Conservation (phyloP, 92 coral and sea anemone genomes). For the Palythoa caribaeorum region DNA sequence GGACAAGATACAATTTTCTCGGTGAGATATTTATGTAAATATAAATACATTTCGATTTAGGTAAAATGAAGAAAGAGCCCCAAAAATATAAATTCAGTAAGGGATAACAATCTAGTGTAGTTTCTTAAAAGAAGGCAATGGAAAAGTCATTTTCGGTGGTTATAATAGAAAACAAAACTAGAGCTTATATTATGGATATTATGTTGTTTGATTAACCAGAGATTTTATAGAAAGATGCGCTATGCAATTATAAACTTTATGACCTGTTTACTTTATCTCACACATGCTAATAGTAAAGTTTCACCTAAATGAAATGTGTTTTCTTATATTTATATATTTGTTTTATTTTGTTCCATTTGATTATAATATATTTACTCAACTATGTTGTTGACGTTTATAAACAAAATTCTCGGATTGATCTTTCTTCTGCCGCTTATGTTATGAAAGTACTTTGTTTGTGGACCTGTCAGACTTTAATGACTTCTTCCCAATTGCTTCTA, state of each 20-base stretch:
- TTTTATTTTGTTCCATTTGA: background rate
- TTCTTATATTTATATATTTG: background rate
- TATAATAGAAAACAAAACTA: too few relatives aligned
- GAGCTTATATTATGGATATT: too few relatives aligned
- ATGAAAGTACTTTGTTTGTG: background rate
- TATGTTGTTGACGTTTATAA: background rate
- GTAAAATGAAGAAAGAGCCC: background rate
- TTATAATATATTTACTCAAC: background rate
- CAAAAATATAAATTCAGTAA: background rate
- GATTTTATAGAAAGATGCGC: background rate
- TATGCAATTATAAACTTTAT: background rate
- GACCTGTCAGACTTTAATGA: background rate
- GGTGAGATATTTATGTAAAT: background rate
- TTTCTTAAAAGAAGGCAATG: too few relatives aligned
- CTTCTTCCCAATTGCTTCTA: background rate
- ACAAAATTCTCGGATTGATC: background rate
- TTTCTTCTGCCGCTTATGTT: constrained; percentile 6
- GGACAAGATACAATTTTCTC: background rate
- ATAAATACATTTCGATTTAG: background rate
- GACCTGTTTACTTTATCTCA: background rate
- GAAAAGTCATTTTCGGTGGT: too few relatives aligned
- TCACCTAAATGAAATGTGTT: background rate
- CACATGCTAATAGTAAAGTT: background rate
- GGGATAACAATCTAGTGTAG: too few relatives aligned
- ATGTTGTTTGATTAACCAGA: too few relatives aligned